Evolutionary conservation across 2,888 invertebrate species (phyloP).

Genomic region (Noctua comes): DNA sequence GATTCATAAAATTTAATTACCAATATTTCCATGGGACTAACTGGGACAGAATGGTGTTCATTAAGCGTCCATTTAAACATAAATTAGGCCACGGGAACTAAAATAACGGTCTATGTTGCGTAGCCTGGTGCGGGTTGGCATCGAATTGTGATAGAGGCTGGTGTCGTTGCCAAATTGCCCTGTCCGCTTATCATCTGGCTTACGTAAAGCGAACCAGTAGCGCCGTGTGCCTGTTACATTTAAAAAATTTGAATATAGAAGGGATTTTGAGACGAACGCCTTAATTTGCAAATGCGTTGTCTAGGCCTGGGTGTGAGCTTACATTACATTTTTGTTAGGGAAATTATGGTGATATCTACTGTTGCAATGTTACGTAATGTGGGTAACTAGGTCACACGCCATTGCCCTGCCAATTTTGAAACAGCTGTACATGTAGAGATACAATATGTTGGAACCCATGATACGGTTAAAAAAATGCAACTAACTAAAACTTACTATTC

Average conservation of each 20-base stretch:
- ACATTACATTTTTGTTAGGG: slow-evolving; percentile 13
- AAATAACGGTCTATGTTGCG: slow-evolving; percentile 78
- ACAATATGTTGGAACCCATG: neutral
- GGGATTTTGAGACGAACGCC: slow-evolving; percentile 62
- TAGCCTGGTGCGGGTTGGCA: slow-evolving; percentile 83
- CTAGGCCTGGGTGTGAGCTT: slow-evolving; percentile 13
- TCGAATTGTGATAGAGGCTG: slow-evolving; percentile 80
- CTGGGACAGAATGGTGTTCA: slow-evolving; percentile 68
- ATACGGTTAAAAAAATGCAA: neutral
- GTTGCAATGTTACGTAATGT: slow-evolving; percentile 29
- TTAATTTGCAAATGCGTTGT: slow-evolving; percentile 48
- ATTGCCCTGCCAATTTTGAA: slow-evolving; percentile 21
- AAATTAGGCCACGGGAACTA: slow-evolving; percentile 82
- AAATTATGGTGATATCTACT: slow-evolving; percentile 2
- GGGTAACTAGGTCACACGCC: slow-evolving; percentile 40
- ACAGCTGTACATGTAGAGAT: neutral
- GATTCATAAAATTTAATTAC: slow-evolving; percentile 62
- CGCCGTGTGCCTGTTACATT: slow-evolving; percentile 62
- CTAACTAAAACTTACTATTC: neutral
- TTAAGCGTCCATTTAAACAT: slow-evolving; percentile 78
- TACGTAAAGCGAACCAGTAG: slow-evolving; percentile 71
- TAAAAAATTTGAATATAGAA: slow-evolving; percentile 75
- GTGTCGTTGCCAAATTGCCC: slow-evolving; percentile 87
- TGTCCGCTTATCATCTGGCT: slow-evolving; percentile 87
- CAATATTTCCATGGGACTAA: slow-evolving; percentile 66